Evolutionary conservation across 2,797 vertebrate genomes (phyloP).

Genomic region (Ambastaia sidthimunki): DNA sequence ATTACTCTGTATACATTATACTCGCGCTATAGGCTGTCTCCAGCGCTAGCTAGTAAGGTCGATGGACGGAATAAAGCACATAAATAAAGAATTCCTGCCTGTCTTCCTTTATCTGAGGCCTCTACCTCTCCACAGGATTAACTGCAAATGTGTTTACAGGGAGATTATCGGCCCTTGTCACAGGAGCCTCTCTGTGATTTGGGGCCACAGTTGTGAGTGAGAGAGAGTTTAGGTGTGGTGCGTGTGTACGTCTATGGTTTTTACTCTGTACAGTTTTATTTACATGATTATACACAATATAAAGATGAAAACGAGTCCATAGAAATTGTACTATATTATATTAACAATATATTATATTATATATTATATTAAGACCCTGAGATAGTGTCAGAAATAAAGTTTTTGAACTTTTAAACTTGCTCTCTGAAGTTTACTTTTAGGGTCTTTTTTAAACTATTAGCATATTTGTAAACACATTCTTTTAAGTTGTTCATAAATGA

Average conservation of each 20-base stretch:
- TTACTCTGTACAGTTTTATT: neutral
- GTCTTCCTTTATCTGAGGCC: conserved; percentile 71
- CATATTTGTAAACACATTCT: no score
- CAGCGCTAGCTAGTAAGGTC: conserved; percentile 61
- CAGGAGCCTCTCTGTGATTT: conserved; percentile 69
- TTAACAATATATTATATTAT: neutral
- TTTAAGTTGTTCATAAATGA: neutral
- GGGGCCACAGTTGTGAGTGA: conserved; percentile 27
- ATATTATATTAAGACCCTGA: no score
- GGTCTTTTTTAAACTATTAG: neutral
- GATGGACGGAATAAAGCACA: conserved; percentile 64
- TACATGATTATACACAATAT: neutral
- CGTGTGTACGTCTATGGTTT: neutral
- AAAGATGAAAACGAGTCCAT: conserved; percentile 1
- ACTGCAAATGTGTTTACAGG: conserved; percentile 78
- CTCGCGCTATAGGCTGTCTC: conserved; percentile 66
- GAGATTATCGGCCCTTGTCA: conserved; percentile 73
- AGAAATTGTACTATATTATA: neutral
- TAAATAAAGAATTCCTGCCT: conserved; percentile 70
- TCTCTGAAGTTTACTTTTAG: neutral
- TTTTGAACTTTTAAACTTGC: neutral
- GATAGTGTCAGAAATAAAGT: neutral
- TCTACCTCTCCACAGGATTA: conserved; percentile 73
- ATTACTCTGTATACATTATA: conserved; percentile 80
- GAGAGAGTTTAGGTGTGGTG: neutral